Percentiles rank a stretch among this genome's conserved stretches.
These are phyloP conservation scores for Trematomus bernacchii DNA, from an alignment of 2,797 vertebrate species.

Conservation along the genomic window DNA sequence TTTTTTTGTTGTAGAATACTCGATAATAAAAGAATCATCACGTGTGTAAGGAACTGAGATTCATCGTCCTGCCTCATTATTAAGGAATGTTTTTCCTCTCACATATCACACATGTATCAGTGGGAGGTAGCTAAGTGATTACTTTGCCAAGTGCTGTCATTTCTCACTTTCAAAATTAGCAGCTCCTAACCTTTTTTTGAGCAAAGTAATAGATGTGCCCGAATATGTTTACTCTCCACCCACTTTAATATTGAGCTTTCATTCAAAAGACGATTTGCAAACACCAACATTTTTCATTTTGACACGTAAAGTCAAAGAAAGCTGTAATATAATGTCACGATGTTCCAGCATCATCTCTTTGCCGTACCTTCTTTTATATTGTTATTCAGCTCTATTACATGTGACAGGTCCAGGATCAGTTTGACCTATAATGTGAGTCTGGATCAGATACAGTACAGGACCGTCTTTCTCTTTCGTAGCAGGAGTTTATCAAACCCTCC, in stretches of 20 bases:
- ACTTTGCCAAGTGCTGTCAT: conserved; percentile 24
- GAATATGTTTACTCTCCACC: not conserved
- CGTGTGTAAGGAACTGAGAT: not conserved
- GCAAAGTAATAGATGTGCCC: not conserved
- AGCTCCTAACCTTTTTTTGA: not conserved
- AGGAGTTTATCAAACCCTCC: not conserved
- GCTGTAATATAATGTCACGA: not conserved
- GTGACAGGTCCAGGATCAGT: not conserved
- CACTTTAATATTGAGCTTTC: not conserved
- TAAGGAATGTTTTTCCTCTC: conserved; percentile 1
- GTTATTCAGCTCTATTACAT: not conserved
- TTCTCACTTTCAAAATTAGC: conserved; percentile 28
- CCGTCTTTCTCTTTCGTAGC: conserved; percentile 4
- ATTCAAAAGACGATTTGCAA: not conserved
- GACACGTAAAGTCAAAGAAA: not conserved
- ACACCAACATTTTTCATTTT: not conserved
- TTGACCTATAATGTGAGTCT: conserved; percentile 29
- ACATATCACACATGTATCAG: not conserved
- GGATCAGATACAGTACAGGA: conserved; percentile 12
- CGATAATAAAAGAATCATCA: too few relatives aligned
- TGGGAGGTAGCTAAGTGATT: conserved; percentile 40
- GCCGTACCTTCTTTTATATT: not conserved
- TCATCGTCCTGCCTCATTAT: not conserved
- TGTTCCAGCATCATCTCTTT: not conserved
- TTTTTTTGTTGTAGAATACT: too few relatives aligned